These are phyloP conservation scores for Kryptopterus vitreolus DNA, from an alignment of 2,797 vertebrate genomes.

Conservation along the genomic window DNA sequence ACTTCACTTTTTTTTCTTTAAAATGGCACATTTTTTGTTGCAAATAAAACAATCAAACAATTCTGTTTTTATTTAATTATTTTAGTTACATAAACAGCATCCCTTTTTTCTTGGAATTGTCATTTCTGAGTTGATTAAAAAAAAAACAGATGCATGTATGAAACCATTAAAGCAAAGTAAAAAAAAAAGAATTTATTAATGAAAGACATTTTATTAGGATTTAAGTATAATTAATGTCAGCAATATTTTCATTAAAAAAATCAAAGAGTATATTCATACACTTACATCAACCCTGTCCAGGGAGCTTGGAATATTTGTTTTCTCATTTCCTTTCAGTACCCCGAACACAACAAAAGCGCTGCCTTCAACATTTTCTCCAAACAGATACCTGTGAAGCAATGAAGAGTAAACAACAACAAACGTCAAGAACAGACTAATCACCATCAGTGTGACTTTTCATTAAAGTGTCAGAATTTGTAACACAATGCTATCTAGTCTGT, in stretches of 20 bases:
- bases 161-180: background rate
- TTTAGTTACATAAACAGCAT: too few relatives aligned
- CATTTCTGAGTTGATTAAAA: too few relatives aligned
- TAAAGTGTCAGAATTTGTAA: background rate
- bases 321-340: slow-evolving; percentile 32
- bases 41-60: too few relatives aligned
- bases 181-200: background rate
- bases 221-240: background rate
- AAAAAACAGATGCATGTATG: background rate
- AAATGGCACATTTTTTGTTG: too few relatives aligned
- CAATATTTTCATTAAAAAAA: background rate
- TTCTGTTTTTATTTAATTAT: too few relatives aligned
- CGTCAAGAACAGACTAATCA: background rate
- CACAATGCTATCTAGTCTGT: background rate
- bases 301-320: slow-evolving; percentile 59
- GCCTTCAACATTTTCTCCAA: slow-evolving; percentile 64
- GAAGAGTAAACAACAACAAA: slow-evolving; percentile 10
- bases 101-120: too few relatives aligned
- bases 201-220: background rate
- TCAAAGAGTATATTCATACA: background rate
- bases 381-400: slow-evolving; percentile 63
- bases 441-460: too few relatives aligned
- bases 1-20: too few relatives aligned
- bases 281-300: slow-evolving; percentile 61
- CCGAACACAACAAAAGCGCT: slow-evolving; percentile 69